Evolutionary conservation across 1,140 invertebrate genomes (phyloP).

Genomic region (Pygmarrhopalites habei): DNA sequence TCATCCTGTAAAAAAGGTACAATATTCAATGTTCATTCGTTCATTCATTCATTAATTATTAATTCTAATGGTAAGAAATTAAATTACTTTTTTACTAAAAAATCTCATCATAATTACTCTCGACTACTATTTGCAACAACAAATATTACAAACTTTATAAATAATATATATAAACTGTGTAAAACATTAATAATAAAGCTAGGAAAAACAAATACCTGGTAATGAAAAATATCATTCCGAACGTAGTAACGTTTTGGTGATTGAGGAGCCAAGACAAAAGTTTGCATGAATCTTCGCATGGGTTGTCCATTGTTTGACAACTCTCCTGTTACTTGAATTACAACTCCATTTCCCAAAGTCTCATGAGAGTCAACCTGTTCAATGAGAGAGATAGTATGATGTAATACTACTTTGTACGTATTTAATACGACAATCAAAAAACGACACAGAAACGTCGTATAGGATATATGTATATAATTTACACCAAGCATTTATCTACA

Average conservation of each 20-base stretch:
- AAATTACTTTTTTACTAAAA: too few relatives aligned
- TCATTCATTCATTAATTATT: not conserved
- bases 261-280: conserved; percentile 90
- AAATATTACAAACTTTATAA: not conserved
- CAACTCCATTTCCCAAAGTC: conserved; percentile 86
- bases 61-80: too few relatives aligned
- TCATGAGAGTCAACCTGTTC: conserved; percentile 63
- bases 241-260: conserved; percentile 96
- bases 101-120: too few relatives aligned
- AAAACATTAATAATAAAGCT: not conserved
- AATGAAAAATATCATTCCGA: conserved; percentile 97
- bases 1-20: conserved; percentile 52
- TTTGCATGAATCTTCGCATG: conserved; percentile 95
- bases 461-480: too few relatives aligned
- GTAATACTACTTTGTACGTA: too few relatives aligned
- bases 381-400: too few relatives aligned
- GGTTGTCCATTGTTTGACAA: conserved; percentile 90
- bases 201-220: conserved; percentile 60
- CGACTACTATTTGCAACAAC: too few relatives aligned
- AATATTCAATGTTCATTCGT: not conserved
- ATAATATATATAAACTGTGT: not conserved
- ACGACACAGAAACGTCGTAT: too few relatives aligned
- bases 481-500: too few relatives aligned
- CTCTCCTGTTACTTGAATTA: conserved; percentile 93
- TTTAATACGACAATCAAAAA: too few relatives aligned